Evolutionary conservation across 2,888 invertebrate genomes (phyloP).

Genomic region (Ceriagrion tenellum): DNA sequence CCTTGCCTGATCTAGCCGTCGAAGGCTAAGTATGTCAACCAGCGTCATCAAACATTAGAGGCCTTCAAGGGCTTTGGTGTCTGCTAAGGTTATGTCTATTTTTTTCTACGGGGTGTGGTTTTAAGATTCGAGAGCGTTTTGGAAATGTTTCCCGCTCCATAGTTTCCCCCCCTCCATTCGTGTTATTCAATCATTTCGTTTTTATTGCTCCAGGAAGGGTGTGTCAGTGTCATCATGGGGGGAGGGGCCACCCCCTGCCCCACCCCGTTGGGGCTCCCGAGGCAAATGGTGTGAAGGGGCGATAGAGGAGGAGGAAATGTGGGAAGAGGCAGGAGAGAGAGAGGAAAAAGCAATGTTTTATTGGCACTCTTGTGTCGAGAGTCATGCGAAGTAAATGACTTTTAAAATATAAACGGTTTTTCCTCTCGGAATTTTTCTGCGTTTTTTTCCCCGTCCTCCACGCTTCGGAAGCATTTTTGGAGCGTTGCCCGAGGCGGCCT

Average conservation of each 20-base stretch:
- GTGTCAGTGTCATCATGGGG: not conserved
- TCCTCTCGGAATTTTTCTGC: not conserved
- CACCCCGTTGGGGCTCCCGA: not conserved
- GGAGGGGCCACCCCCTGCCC: not conserved
- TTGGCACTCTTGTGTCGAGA: not conserved
- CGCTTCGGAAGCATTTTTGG: not conserved
- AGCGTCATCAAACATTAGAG: not conserved
- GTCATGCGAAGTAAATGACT: not conserved
- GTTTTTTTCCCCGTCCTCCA: not conserved
- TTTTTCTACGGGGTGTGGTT: not conserved
- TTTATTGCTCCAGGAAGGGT: not conserved
- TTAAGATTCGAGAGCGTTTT: not conserved
- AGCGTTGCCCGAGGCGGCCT: not conserved
- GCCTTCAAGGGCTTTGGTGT: no score
- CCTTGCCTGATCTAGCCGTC: not conserved
- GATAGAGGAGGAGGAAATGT: no score
- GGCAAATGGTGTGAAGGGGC: not conserved
- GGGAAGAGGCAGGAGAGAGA: not conserved
- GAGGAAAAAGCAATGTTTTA: not conserved
- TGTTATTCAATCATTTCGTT: not conserved
- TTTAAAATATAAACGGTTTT: not conserved
- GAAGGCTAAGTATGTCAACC: not conserved
- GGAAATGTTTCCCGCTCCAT: not conserved
- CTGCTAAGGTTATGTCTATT: no score
- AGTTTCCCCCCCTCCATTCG: not conserved